phyloP scores from a whole-genome alignment of 2,113 vertebrate genomes.

The Festucalex cinctus region DNA sequence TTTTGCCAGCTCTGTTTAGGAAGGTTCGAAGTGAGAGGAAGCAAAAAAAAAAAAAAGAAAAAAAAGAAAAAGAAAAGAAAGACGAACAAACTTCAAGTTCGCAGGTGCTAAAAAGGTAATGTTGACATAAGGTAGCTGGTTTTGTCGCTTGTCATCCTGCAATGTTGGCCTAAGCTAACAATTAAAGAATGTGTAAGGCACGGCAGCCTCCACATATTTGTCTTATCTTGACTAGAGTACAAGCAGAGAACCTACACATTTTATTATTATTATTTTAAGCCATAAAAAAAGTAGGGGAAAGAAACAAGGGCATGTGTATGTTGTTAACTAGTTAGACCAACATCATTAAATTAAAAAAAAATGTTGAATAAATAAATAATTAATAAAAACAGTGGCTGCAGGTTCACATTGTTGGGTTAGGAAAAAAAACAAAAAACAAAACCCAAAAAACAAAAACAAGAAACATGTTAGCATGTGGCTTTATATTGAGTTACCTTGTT shows the following conservation, averaged over 20 bases:
- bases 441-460: too few relatives aligned
- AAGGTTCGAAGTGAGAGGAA: constrained; percentile 16
- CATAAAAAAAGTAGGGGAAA: too few relatives aligned
- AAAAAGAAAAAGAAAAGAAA: constrained; percentile 1
- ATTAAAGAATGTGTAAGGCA: neutral
- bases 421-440: too few relatives aligned
- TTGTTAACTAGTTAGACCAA: too few relatives aligned
- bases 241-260: neutral
- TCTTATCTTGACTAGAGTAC: neutral
- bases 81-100: neutral
- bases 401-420: too few relatives aligned
- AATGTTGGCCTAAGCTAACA: neutral
- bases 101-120: neutral
- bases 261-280: too few relatives aligned
- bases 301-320: too few relatives aligned
- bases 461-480: too few relatives aligned
- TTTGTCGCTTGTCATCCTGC: neutral
- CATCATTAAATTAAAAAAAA: too few relatives aligned
- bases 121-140: neutral
- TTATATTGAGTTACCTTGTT: too few relatives aligned
- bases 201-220: neutral
- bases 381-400: too few relatives aligned
- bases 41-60: constrained; percentile 17
- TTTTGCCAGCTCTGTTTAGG: constrained; percentile 62
- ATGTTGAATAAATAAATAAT: too few relatives aligned